Base-by-base conservation (phyloP, 2,888 invertebrate species). In the Mythimna lalbum region DNA sequence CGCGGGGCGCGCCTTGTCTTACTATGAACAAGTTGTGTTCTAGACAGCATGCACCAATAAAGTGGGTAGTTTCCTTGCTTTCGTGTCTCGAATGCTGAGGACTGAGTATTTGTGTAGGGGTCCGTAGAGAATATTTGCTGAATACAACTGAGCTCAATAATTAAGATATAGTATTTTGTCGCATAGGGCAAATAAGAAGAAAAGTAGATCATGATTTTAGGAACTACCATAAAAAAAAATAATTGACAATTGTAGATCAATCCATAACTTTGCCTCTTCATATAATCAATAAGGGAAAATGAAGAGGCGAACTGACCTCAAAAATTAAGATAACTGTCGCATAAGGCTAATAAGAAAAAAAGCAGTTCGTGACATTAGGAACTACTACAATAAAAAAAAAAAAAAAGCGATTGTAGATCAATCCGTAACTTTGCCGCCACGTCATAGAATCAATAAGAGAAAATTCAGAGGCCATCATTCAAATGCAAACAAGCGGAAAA, bases 11-110 rank as follows among this genome's bases (percentile, higher is more conserved):
- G 55, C 63, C 61, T 76, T 52, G 70, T 78, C 65, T 72, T 47
- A 64, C 56, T 72, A 71, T 83, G 85, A 85, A 85, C 85, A 78
- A 80, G 76, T 76, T 79, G 82, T 81, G 81, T 69, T 77, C 49
- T 57, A 78, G 81, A 83, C 85, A 78, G 74, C 73, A 62, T 84
- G 85, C 74, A 79, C 77, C 83, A 83, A 81, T 85, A 85, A 81
- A 83, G 77, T 83, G 73, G 81, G 76, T 74, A 79, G 81, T 85
- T 76, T 75, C 82, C 82, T 73, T 57, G 73, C 68, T 65, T 68
- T 68, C 82, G 71, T 78, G 84, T 73, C 72, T 76, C 60, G 83
- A 74, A 73, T 84, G 74, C 69, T 66, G 67, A 85, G 66, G 64
- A 69, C 56, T 74, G 53, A 67, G 60, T 50, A 57, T 47, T 61